A percentile compares a stretch with the other conserved stretches of the same genome.
Conservation (phyloP, 2,888 invertebrate species). For the Thyatira batis region DNA sequence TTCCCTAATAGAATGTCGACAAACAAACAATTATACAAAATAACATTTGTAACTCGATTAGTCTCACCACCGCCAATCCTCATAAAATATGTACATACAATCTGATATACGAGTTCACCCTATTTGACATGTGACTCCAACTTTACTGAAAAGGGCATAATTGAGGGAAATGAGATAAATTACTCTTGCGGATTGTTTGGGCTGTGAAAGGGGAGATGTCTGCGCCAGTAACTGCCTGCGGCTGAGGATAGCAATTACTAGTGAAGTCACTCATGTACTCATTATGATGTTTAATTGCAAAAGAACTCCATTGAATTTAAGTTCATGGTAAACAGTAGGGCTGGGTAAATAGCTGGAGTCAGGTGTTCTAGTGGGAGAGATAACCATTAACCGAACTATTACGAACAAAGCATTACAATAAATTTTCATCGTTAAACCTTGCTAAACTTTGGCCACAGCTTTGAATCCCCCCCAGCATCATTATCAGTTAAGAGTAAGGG, state of each 20-base stretch:
- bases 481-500: slow-evolving; percentile 79
- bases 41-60: slow-evolving; percentile 22
- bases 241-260: slow-evolving; percentile 2
- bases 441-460: slow-evolving; percentile 47
- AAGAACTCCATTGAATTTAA: not conserved
- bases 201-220: slow-evolving; percentile 39
- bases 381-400: slow-evolving; percentile 65
- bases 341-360: slow-evolving; percentile 31
- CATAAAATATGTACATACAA: slow-evolving; percentile 49
- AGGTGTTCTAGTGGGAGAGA: slow-evolving; percentile 66
- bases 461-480: slow-evolving; percentile 55
- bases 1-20: slow-evolving; percentile 4
- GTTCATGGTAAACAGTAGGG: slow-evolving; percentile 22
- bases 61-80: slow-evolving; percentile 22
- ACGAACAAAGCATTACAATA: slow-evolving; percentile 70
- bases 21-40: slow-evolving; percentile 18
- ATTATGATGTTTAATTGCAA: not conserved
- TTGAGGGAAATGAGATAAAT: slow-evolving; percentile 77
- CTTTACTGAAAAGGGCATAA: slow-evolving; percentile 65
- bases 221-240: slow-evolving; percentile 10
- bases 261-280: not conserved
- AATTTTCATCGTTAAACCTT: slow-evolving; percentile 70
- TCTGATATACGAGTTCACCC: slow-evolving; percentile 52
- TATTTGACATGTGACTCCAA: slow-evolving; percentile 62
- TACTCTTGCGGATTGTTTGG: slow-evolving; percentile 60